Percentiles rank a stretch among this genome's conserved stretches.
These are phyloP conservation scores for Spea hammondii DNA, from an alignment of 2,797 vertebrate genomes.

Conservation along the genomic window DNA sequence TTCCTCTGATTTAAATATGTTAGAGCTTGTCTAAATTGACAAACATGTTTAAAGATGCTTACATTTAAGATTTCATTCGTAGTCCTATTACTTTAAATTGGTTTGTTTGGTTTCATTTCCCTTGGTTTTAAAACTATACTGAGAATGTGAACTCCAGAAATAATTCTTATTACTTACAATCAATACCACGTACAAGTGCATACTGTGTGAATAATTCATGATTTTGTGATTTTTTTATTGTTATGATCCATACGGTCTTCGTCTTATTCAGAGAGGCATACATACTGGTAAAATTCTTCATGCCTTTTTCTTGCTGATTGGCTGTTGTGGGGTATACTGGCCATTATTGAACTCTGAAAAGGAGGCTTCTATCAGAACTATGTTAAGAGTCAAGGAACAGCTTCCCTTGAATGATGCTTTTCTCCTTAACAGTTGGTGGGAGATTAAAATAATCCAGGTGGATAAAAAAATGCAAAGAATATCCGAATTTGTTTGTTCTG, in stretches of 20 bases:
- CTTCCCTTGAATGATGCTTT: slow-evolving; percentile 75
- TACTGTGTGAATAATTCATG: not conserved
- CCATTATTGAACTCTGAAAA: slow-evolving; percentile 72
- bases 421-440: slow-evolving; percentile 84
- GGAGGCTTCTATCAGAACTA: slow-evolving; percentile 66
- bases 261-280: slow-evolving; percentile 30
- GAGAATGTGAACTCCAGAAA: not conserved
- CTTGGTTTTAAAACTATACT: not conserved
- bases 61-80: too few species aligned
- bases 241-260: slow-evolving; percentile 20
- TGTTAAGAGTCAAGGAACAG: slow-evolving; percentile 70
- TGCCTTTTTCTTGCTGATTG: slow-evolving; percentile 61
- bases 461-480: slow-evolving; percentile 69
- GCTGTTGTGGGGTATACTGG: slow-evolving; percentile 67
- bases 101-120: too few species aligned
- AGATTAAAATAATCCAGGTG: slow-evolving; percentile 85
- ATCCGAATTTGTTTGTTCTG: slow-evolving; percentile 52
- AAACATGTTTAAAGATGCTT: too few species aligned
- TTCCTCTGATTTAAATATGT: too few species aligned
- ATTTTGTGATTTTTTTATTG: not conserved
- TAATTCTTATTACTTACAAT: not conserved
- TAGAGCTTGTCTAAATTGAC: too few species aligned
- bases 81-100: too few species aligned
- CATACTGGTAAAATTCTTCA: slow-evolving; percentile 62
- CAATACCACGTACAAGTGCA: not conserved